phyloP scores from a whole-genome alignment of 1,140 invertebrate species.

The Zaprionus ornatus region DNA sequence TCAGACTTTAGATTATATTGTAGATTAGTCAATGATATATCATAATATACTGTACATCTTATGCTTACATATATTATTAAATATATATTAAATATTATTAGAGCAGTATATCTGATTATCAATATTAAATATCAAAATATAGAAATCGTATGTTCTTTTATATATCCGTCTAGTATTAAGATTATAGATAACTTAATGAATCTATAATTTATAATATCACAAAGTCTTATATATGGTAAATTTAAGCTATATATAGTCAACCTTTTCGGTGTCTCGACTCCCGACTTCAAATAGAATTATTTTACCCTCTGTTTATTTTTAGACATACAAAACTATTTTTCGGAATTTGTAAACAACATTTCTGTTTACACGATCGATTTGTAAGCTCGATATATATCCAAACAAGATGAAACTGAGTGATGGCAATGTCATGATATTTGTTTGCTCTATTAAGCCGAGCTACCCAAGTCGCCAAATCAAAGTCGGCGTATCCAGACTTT shows the following conservation, averaged over 20 bases:
- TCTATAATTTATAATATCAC: too few relatives aligned
- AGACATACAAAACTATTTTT: not conserved
- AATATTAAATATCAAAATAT: too few relatives aligned
- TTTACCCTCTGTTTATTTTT: not conserved
- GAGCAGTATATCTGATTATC: too few relatives aligned
- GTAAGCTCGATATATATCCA: not conserved
- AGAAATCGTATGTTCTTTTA: too few relatives aligned
- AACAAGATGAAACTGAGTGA: constrained; percentile 1
- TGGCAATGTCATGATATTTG: constrained; percentile 9
- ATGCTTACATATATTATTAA: too few relatives aligned
- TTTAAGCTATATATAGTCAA: not conserved
- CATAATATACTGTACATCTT: too few relatives aligned
- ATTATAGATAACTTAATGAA: too few relatives aligned
- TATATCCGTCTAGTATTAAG: too few relatives aligned
- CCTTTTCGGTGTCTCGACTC: not conserved
- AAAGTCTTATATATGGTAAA: too few relatives aligned
- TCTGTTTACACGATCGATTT: not conserved
- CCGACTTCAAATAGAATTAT: not conserved
- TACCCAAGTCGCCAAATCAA: not conserved
- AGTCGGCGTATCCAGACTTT: constrained; percentile 26
- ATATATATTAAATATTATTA: too few relatives aligned
- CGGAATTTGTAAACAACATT: not conserved
- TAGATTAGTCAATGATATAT: too few relatives aligned
- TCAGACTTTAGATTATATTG: too few relatives aligned
- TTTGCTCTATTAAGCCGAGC: constrained; percentile 4